A percentile compares a stretch with the other conserved stretches of the same genome.
phyloP scores from a whole-genome alignment of 2,797 vertebrate genomes.

The Malurus leucopterus region DNA sequence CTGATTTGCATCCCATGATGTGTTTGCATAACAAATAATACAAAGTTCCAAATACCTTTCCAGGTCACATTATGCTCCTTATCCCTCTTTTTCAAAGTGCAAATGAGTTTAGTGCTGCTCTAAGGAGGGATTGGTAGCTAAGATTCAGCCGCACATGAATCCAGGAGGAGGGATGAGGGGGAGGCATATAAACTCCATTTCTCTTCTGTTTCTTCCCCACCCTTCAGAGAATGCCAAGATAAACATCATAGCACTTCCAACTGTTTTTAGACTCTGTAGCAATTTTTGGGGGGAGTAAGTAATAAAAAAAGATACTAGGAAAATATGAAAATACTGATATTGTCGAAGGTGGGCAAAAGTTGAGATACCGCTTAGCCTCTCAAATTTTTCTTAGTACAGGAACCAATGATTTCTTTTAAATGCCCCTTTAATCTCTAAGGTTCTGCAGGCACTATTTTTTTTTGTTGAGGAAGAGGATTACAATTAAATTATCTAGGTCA shows the following conservation, averaged over 20 bases:
- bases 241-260: background rate
- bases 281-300: background rate
- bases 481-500: conserved; percentile 9
- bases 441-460: background rate
- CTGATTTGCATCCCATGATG: background rate
- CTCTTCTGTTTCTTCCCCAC: conserved; percentile 1
- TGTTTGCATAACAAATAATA: conserved; percentile 20
- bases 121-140: background rate
- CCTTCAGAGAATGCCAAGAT: background rate
- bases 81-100: background rate
- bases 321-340: background rate
- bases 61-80: background rate
- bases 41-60: background rate
- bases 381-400: background rate
- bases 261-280: background rate
- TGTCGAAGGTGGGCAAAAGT: background rate
- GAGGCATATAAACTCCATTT: background rate
- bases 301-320: background rate
- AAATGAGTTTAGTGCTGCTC: background rate
- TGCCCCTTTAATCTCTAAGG: background rate
- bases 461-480: background rate
- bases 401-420: background rate
- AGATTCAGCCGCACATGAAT: background rate
- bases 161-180: background rate
- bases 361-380: background rate